A percentile compares a stretch with the other conserved stretches of the same genome.
Conservation (phyloP, 2,888 invertebrate species). For the Latrodectus elegans region DNA sequence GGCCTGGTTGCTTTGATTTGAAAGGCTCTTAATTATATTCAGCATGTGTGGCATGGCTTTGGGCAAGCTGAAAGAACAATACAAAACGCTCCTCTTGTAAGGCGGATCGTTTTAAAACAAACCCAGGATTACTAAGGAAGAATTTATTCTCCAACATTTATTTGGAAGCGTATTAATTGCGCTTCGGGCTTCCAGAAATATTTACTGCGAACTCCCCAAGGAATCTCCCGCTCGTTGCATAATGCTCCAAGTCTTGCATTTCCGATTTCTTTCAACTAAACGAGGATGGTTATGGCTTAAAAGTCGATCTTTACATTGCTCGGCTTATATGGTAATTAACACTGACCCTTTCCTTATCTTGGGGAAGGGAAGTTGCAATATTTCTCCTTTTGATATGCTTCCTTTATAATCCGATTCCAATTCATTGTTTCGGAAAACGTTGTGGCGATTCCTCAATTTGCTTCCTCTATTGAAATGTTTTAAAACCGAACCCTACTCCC, state of each 20-base stretch:
- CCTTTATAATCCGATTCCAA: conserved; percentile 25
- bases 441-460: too few relatives aligned
- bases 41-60: conserved; percentile 49
- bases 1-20: conserved; percentile 61
- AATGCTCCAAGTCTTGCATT: conserved; percentile 28
- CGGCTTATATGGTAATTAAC: conserved; percentile 45
- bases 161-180: conserved; percentile 62
- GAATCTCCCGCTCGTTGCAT: conserved; percentile 31
- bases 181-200: conserved; percentile 54
- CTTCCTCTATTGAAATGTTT: too few relatives aligned
- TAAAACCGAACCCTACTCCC: too few relatives aligned
- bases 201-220: conserved; percentile 48
- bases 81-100: conserved; percentile 16
- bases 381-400: background rate
- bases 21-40: conserved; percentile 65
- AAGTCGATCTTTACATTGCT: conserved; percentile 26
- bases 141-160: conserved; percentile 30
- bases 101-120: conserved; percentile 60
- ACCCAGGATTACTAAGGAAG: conserved; percentile 39
- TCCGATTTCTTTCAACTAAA: conserved; percentile 49
- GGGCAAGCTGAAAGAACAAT: conserved; percentile 60
- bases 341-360: conserved; percentile 51
- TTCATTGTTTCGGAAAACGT: background rate
- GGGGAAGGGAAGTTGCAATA: conserved; percentile 13
- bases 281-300: conserved; percentile 20